phyloP scores from a whole-genome alignment of 2,888 invertebrate species.

The Thysanoteuthis rhombus region DNA sequence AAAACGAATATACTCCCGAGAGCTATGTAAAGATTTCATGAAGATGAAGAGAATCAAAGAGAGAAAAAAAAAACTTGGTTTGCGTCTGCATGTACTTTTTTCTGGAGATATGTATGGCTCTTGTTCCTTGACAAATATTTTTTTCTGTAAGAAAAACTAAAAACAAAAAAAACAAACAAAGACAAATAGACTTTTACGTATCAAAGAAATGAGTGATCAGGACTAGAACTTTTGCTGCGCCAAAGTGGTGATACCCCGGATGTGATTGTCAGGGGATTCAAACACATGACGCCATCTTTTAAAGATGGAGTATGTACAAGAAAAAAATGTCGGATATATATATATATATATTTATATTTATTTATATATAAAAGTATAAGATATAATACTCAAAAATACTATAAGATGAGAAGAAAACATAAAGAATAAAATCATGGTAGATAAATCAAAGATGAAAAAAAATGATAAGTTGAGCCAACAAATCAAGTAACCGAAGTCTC shows the following conservation, averaged over 20 bases:
- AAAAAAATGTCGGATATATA: no score
- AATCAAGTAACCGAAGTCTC: background rate
- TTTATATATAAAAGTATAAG: no score
- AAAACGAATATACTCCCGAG: no score
- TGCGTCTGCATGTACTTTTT: background rate
- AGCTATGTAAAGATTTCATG: background rate
- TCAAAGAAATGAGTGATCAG: background rate
- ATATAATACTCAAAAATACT: background rate
- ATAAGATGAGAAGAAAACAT: no score
- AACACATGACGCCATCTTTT: background rate
- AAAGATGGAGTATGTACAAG: background rate
- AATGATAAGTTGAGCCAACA: background rate
- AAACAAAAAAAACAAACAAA: no score
- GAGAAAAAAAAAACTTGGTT: background rate
- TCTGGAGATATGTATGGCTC: background rate
- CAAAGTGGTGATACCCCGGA: background rate
- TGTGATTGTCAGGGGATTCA: background rate
- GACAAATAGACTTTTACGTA: background rate
- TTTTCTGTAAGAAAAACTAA: no score
- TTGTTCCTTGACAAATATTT: background rate
- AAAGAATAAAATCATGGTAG: background rate
- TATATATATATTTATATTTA: no score
- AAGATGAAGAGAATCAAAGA: background rate
- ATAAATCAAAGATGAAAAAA: background rate
- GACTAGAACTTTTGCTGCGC: background rate